A percentile compares a stretch with the other conserved stretches of the same genome.
phyloP scores from a whole-genome alignment of 2,797 vertebrate species.

The Allochrocebus solatus region DNA sequence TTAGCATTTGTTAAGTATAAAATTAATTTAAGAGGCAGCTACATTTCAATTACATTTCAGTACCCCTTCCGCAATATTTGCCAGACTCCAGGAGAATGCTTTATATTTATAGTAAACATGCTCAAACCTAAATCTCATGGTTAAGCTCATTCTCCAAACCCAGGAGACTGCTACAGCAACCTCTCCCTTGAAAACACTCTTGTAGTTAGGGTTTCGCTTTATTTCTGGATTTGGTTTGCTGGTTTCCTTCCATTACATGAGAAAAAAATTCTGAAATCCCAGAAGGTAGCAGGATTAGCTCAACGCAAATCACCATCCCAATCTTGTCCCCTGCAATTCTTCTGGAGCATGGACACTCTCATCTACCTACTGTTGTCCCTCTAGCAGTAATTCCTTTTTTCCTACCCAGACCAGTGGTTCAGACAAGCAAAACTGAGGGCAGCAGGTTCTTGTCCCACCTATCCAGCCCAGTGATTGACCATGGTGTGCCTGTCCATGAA shows the following conservation, averaged over 20 bases:
- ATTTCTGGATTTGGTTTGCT: slow-evolving; percentile 15
- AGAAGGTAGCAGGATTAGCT: not conserved
- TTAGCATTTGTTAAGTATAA: slow-evolving; percentile 60
- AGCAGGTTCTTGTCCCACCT: not conserved
- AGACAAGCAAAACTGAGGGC: not conserved
- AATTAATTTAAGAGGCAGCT: slow-evolving; percentile 62
- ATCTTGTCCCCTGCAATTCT: not conserved
- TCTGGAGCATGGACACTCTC: not conserved
- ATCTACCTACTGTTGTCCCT: not conserved
- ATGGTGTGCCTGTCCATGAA: not conserved
- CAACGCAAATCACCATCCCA: not conserved
- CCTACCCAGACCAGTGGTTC: not conserved
- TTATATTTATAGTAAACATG: slow-evolving; percentile 57
- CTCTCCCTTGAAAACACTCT: slow-evolving; percentile 5
- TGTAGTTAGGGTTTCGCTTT: not conserved
- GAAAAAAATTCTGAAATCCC: not conserved
- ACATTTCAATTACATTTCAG: slow-evolving; percentile 64
- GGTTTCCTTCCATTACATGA: not conserved
- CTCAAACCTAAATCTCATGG: slow-evolving; percentile 29
- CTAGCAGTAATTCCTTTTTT: not conserved
- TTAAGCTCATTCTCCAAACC: not conserved
- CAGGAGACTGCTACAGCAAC: not conserved
- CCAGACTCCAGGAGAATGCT: not conserved
- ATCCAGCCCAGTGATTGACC: not conserved
- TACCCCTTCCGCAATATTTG: slow-evolving; percentile 36